phyloP scores from a whole-genome alignment of 2,113 vertebrate species.

The Anser cygnoides region DNA sequence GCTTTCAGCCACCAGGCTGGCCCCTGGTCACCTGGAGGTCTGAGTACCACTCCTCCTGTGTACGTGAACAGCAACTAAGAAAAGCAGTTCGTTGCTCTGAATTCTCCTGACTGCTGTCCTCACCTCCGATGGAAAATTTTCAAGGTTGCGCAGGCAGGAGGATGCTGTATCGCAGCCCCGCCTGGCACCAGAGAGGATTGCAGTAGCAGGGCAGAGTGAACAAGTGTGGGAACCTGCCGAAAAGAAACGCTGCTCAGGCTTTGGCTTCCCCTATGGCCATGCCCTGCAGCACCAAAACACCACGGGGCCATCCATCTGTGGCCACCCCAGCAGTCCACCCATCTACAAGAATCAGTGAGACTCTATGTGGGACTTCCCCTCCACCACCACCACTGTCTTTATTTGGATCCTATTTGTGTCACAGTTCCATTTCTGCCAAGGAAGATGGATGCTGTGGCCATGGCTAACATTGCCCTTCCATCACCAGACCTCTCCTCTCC shows the following conservation, averaged over 20 bases:
- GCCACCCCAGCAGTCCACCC: not conserved
- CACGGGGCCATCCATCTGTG: not conserved
- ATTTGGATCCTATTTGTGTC: not conserved
- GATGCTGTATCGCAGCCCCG: not conserved
- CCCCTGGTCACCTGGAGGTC: not conserved
- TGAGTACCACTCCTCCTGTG: not conserved
- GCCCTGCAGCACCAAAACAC: not conserved
- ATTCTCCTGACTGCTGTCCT: not conserved
- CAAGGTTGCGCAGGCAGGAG: not conserved
- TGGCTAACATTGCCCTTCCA: not conserved
- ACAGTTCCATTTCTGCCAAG: not conserved
- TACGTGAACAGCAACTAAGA: not conserved
- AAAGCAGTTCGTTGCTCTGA: not conserved
- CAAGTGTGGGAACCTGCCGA: rapidly evolving
- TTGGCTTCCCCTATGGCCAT: rapidly evolving
- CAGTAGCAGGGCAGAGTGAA: not conserved
- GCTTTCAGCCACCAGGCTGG: rapidly evolving
- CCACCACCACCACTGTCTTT: not conserved
- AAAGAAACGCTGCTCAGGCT: not conserved
- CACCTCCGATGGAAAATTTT: conserved; percentile 16
- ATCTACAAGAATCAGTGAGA: not conserved
- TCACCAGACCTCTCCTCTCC: not conserved
- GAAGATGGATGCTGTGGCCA: not conserved
- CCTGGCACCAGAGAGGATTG: rapidly evolving
- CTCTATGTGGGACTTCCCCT: not conserved